These are phyloP conservation scores for Julus scandinavius DNA, from an alignment of 2,888 invertebrate species.

Conservation along the genomic window DNA sequence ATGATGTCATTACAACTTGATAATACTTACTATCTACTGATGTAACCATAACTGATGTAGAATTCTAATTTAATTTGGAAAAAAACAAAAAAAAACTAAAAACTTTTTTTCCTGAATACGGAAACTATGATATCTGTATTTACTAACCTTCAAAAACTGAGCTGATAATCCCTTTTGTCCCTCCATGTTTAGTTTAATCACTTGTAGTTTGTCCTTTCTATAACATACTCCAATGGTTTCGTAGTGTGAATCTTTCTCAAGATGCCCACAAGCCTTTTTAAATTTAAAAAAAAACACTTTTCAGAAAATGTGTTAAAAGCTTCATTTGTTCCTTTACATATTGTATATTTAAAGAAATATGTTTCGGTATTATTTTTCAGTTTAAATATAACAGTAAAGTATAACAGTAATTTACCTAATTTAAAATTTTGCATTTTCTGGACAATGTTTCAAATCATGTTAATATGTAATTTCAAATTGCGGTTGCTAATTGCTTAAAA, in stretches of 20 bases:
- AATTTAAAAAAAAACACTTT: not conserved
- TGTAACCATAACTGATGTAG: not conserved
- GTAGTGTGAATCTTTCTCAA: not conserved
- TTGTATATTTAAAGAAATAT: too few species aligned
- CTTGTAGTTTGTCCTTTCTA: not conserved
- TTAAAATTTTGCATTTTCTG: too few species aligned
- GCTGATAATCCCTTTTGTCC: not conserved
- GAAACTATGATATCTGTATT: not conserved
- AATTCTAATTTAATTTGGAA: not conserved
- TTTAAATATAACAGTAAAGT: too few species aligned
- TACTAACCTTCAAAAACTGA: constrained; percentile 28
- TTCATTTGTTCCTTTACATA: too few species aligned
- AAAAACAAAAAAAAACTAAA: not conserved
- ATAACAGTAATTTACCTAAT: too few species aligned
- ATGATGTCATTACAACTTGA: not conserved
- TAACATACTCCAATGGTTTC: not conserved
- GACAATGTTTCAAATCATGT: not conserved
- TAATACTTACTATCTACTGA: not conserved
- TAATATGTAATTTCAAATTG: too few species aligned
- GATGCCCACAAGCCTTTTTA: not conserved
- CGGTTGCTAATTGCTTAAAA: too few species aligned
- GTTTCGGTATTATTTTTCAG: too few species aligned
- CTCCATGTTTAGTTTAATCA: not conserved
- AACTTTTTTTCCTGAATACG: not conserved
- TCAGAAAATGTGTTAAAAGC: too few species aligned